Conservation (phyloP, 1,140 invertebrate genomes). For the Drosophila repleta region DNA sequence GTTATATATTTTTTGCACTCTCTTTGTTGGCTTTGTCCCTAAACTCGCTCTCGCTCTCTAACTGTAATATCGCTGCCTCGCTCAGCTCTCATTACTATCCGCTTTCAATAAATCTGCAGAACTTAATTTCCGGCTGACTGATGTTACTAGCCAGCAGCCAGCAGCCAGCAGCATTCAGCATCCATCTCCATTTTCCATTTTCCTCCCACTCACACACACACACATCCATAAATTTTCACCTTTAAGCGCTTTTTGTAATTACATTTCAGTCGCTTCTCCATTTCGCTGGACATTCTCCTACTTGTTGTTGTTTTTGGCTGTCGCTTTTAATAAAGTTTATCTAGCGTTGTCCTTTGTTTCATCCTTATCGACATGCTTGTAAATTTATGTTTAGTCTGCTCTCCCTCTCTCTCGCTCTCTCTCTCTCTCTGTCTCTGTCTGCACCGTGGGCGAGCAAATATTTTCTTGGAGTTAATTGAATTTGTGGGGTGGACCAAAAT, state of each 20-base stretch:
- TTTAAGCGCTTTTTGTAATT: conserved; percentile 82
- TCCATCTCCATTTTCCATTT: conserved; percentile 13
- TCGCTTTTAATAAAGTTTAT: conserved; percentile 81
- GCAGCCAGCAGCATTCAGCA: conserved; percentile 2
- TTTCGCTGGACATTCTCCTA: conserved; percentile 42
- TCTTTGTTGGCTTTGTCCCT: background rate
- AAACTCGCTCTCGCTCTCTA: background rate
- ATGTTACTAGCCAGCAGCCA: conserved; percentile 51
- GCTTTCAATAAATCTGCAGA: conserved; percentile 83
- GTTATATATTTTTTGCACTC: background rate
- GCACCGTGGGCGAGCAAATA: conserved; percentile 75
- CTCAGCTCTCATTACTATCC: conserved; percentile 79
- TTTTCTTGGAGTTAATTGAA: conserved; percentile 83
- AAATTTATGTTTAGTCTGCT: conserved; percentile 76
- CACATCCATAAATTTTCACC: conserved; percentile 66
- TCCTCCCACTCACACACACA: conserved; percentile 2
- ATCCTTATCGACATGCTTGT: conserved; percentile 74
- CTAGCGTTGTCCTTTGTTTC: conserved; percentile 79
- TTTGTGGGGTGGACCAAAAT: conserved; percentile 61
- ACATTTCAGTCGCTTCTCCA: conserved; percentile 76
- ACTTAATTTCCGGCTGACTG: conserved; percentile 83
- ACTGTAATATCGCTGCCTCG: conserved; percentile 38
- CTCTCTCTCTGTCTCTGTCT: conserved; percentile 20
- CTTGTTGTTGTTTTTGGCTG: conserved; percentile 38
- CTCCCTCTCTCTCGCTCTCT: conserved; percentile 3